Evolutionary conservation across 2,888 invertebrate genomes (phyloP).

Genomic region (Chelonus formosanus): DNA sequence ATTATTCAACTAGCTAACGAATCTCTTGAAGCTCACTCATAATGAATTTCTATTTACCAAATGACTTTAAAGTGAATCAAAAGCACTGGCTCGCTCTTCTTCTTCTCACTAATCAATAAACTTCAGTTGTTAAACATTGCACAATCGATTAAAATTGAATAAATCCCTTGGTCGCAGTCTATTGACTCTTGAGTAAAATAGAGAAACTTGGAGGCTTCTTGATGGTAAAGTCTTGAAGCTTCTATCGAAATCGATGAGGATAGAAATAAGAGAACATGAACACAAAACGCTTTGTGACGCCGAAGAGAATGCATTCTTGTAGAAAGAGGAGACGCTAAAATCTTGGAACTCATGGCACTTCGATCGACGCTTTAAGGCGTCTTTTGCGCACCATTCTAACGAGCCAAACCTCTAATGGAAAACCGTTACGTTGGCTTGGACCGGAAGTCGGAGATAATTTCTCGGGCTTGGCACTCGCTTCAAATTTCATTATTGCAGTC

Average conservation of each 20-base stretch:
- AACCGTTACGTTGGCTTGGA: slow-evolving; percentile 37
- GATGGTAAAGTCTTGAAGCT: slow-evolving; percentile 25
- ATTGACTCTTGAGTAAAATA: slow-evolving; percentile 19
- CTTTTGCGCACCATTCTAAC: slow-evolving; percentile 29
- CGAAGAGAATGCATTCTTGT: slow-evolving; percentile 1
- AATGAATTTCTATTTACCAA: too few relatives aligned
- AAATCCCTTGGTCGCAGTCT: slow-evolving; percentile 14
- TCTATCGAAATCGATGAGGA: slow-evolving; percentile 14
- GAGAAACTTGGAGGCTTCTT: slow-evolving; percentile 13
- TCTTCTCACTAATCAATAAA: neutral
- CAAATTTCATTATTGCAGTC: slow-evolving; percentile 32
- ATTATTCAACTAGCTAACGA: too few relatives aligned
- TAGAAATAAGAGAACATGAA: neutral
- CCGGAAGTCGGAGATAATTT: slow-evolving; percentile 37
- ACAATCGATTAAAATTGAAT: slow-evolving; percentile 21
- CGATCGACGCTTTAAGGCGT: slow-evolving; percentile 24
- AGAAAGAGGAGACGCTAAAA: slow-evolving; percentile 23
- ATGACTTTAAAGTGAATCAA: neutral
- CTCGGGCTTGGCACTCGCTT: slow-evolving; percentile 31
- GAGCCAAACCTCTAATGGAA: slow-evolving; percentile 38
- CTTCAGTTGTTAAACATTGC: slow-evolving; percentile 1
- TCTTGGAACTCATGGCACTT: slow-evolving; percentile 21
- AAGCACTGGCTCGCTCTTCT: neutral
- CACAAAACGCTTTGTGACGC: slow-evolving; percentile 11
- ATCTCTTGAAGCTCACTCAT: too few relatives aligned